Base-by-base conservation (phyloP, 2,888 invertebrate species). In the Cerceris rybyensis region DNA sequence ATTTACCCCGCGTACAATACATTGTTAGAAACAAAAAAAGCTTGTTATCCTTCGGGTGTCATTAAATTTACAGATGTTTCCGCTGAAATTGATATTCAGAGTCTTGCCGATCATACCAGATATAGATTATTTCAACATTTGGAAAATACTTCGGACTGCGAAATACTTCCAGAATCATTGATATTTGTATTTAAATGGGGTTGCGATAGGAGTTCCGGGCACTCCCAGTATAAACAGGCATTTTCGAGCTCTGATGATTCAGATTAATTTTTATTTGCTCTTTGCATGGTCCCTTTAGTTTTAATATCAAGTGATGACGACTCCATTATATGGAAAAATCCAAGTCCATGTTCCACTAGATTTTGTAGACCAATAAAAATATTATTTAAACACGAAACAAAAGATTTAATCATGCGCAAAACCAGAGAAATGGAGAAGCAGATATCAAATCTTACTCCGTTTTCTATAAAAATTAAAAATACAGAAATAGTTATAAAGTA, bases 281-380 rank as follows among this genome's bases (percentile, higher is more conserved):
- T 54, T n/a, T 54, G 54, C 17, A n/a, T 65, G 16, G 65, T 65
- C 11, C 65, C 65, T 54, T 13, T 65, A 14, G 42, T 42, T 28
- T 65, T 65, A 16, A 14, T 42, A 42, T 39, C 41, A 42, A 42
- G 14, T n/a, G 65, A 54, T 16, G 55, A 65, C 42, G 41, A 52
- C 46, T 14, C 42, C 17, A 65, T 42, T n/a, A 54, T 65, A 42
- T 65, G 42, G 65, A 41, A 54, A 65, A 65, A 65, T 52, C 65
- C 54, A 54, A 54, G 52, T 14, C 65, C 65, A 41, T 65, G 54
- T 65, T 65, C 54, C 14, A 65, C 55, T 41, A 52, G 65, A 54
- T 65, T 54, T 54, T 65, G 65, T 52, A 65, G 65, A 42, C 54
- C 54, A 42, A 54, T 54, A 13, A 65, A 65, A 14, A 42, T 65